A percentile compares a stretch with the other conserved stretches of the same genome.
These are phyloP conservation scores for Lochmaea capreae DNA, from an alignment of 2,888 invertebrate genomes.

Conservation along the genomic window DNA sequence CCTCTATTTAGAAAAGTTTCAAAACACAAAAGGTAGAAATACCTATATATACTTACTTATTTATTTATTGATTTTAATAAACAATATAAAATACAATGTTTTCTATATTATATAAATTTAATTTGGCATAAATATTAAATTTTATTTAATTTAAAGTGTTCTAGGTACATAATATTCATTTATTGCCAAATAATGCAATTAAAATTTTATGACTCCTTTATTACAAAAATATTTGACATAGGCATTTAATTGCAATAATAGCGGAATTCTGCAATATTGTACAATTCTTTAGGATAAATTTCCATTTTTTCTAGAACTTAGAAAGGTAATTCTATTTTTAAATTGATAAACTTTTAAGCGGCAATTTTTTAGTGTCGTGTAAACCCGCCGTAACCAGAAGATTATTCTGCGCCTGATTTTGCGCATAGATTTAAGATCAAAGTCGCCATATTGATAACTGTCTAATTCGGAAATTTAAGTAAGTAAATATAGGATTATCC, in stretches of 20 bases:
- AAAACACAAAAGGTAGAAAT: too few relatives aligned
- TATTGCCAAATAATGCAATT: not conserved
- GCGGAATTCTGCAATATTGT: conserved; percentile 1
- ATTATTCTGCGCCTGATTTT: conserved; percentile 50
- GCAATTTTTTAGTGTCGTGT: conserved; percentile 42
- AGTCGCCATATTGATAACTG: conserved; percentile 67
- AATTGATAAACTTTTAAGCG: conserved; percentile 41
- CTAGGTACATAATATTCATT: not conserved
- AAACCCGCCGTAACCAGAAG: conserved; percentile 43
- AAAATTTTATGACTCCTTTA: not conserved
- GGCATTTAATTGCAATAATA: not conserved
- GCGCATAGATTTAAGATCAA: conserved; percentile 60
- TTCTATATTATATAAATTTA: not conserved
- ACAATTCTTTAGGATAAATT: conserved; percentile 3
- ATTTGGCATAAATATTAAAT: not conserved
- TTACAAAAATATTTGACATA: not conserved
- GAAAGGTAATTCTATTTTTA: conserved; percentile 50
- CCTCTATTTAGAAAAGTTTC: too few relatives aligned
- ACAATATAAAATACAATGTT: too few relatives aligned
- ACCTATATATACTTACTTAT: too few relatives aligned
- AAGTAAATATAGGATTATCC: conserved; percentile 64
- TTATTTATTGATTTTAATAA: not conserved
- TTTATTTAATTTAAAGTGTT: not conserved
- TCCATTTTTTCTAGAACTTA: conserved; percentile 24
- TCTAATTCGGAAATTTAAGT: conserved; percentile 65